phyloP scores from a whole-genome alignment of 2,113 vertebrate genomes.

The Jacana jacana region DNA sequence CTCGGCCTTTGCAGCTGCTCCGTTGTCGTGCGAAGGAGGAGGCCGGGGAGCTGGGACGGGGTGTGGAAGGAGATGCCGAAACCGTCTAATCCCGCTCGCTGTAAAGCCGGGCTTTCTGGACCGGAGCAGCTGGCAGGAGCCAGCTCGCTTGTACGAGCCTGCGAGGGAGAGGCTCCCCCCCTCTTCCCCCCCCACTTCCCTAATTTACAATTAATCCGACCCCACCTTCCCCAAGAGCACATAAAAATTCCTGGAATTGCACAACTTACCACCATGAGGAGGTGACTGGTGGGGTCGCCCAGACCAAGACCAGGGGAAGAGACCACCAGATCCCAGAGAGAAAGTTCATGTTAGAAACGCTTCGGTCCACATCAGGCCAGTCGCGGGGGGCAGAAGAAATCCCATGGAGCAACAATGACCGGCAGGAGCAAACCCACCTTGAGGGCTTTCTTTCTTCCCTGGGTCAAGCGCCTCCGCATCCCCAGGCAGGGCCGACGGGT shows the following conservation, averaged over 20 bases:
- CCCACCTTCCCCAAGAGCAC: slow-evolving; percentile 53
- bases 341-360: slow-evolving; percentile 89
- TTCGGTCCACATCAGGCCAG: slow-evolving; percentile 75
- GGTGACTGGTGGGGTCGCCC: slow-evolving; percentile 83
- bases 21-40: neutral
- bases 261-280: slow-evolving; percentile 94
- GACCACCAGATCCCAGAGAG: slow-evolving; percentile 85
- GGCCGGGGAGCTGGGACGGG: neutral
- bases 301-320: slow-evolving; percentile 82
- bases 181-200: neutral
- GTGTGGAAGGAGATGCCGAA: neutral
- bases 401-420: slow-evolving; percentile 53
- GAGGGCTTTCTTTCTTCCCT: neutral
- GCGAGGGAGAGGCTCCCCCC: neutral
- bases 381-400: slow-evolving; percentile 62
- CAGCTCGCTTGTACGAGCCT: neutral
- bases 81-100: neutral
- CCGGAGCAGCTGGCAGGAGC: neutral
- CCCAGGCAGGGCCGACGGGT: neutral
- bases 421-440: neutral
- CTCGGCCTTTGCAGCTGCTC: neutral
- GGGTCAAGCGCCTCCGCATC: neutral
- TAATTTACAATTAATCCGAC: slow-evolving; percentile 27
- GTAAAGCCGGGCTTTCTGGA: neutral
- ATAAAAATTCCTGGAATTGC: slow-evolving; percentile 34